phyloP scores from a whole-genome alignment of 1,140 invertebrate species.

The Ostrea denselamellosa region DNA sequence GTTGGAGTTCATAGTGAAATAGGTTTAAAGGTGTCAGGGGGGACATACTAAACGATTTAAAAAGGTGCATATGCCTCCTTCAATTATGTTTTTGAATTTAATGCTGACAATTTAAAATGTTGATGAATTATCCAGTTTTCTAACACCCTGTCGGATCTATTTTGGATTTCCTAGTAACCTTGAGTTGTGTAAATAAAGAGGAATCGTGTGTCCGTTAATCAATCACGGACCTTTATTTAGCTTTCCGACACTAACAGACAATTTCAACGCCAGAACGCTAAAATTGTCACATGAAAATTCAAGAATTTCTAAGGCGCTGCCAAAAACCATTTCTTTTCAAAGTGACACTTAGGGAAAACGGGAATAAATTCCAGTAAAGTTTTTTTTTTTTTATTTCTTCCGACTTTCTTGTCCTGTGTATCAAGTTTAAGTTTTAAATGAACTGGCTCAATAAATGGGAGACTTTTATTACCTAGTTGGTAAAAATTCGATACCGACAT shows the following conservation, averaged over 20 bases:
- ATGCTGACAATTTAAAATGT: background rate
- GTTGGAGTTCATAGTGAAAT: no score
- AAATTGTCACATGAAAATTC: background rate
- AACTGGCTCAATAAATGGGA: background rate
- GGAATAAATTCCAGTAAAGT: background rate
- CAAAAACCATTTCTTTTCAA: background rate
- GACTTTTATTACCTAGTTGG: constrained; percentile 11
- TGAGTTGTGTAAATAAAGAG: constrained; percentile 20
- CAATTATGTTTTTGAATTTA: background rate
- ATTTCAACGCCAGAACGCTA: background rate
- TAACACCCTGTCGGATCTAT: background rate
- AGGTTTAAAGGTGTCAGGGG: no score
- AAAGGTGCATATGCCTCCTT: background rate
- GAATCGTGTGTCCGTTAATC: background rate
- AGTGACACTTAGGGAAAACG: background rate
- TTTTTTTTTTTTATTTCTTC: background rate
- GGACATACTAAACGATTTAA: background rate
- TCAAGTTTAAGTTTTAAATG: constrained; percentile 9
- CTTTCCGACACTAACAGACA: background rate
- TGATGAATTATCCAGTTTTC: background rate
- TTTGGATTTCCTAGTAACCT: constrained; percentile 9
- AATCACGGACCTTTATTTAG: constrained; percentile 12
- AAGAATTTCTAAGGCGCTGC: background rate
- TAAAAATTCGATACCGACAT: constrained; percentile 30
- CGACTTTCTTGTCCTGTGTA: background rate